Percentiles rank a stretch among this genome's conserved stretches.
These are phyloP conservation scores for Neodontobutis hainanensis DNA, from an alignment of 2,113 vertebrate species.

Conservation along the genomic window DNA sequence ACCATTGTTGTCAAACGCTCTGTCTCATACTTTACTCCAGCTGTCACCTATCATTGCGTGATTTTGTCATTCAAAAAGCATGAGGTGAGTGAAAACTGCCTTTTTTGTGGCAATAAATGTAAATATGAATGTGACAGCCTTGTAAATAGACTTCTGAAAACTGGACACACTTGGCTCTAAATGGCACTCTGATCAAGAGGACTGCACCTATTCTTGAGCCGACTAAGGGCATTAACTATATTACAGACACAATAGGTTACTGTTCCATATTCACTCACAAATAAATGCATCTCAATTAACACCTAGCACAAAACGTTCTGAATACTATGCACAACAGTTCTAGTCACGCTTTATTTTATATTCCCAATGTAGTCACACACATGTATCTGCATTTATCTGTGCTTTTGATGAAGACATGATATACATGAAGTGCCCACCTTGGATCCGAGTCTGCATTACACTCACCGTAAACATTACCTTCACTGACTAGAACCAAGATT, in stretches of 20 bases:
- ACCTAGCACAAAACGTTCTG: slow-evolving; percentile 60
- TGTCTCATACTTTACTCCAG: background rate
- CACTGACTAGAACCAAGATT: slow-evolving; percentile 58
- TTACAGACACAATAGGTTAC: slow-evolving; percentile 36
- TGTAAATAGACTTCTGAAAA: slow-evolving; percentile 63
- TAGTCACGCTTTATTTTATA: slow-evolving; percentile 55
- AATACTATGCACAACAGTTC: slow-evolving; percentile 74
- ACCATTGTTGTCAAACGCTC: slow-evolving; percentile 8
- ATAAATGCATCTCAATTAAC: slow-evolving; percentile 50
- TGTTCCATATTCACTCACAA: slow-evolving; percentile 31
- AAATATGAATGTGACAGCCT: slow-evolving; percentile 47
- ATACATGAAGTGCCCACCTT: slow-evolving; percentile 16
- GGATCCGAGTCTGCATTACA: slow-evolving; percentile 25
- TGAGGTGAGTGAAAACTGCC: slow-evolving; percentile 38
- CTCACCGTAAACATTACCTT: slow-evolving; percentile 39
- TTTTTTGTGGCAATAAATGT: slow-evolving; percentile 64
- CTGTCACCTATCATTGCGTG: slow-evolving; percentile 10
- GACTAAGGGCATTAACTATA: slow-evolving; percentile 65
- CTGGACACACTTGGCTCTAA: slow-evolving; percentile 47
- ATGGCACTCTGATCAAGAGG: slow-evolving; percentile 35
- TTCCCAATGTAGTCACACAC: slow-evolving; percentile 25
- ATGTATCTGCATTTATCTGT: slow-evolving; percentile 11
- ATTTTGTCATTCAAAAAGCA: slow-evolving; percentile 41
- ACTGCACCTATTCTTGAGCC: slow-evolving; percentile 45
- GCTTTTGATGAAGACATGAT: slow-evolving; percentile 23